Evolutionary conservation across 2,888 invertebrate genomes (phyloP).

Genomic region (Agrilus biguttatus): DNA sequence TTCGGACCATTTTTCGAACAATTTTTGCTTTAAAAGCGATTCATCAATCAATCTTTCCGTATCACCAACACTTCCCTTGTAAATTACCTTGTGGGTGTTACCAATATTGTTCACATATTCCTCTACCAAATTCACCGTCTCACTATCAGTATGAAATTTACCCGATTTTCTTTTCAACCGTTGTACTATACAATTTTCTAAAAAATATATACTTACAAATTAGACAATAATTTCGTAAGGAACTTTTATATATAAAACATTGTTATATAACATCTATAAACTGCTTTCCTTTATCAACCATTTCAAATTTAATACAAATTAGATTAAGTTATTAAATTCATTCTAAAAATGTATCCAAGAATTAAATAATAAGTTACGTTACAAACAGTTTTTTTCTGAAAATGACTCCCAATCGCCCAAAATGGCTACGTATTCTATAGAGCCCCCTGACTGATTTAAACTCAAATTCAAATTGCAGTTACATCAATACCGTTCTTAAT

Average conservation of each 20-base stretch:
- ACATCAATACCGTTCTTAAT: not conserved
- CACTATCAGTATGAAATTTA: slow-evolving; percentile 11
- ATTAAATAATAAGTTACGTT: too few relatives aligned
- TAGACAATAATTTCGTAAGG: too few relatives aligned
- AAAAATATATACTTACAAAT: slow-evolving; percentile 10
- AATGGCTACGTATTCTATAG: too few relatives aligned
- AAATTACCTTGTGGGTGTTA: slow-evolving; percentile 17
- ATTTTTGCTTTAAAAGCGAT: slow-evolving; percentile 11
- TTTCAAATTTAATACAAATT: too few relatives aligned
- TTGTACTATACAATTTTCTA: slow-evolving; percentile 21
- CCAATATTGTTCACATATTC: slow-evolving; percentile 19
- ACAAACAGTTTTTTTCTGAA: too few relatives aligned
- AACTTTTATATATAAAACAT: too few relatives aligned
- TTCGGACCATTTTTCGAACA: slow-evolving; percentile 20
- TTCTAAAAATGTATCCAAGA: too few relatives aligned
- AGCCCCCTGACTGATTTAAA: too few relatives aligned
- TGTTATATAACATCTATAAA: too few relatives aligned
- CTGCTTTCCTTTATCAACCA: too few relatives aligned
- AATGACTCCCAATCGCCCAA: too few relatives aligned
- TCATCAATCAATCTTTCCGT: slow-evolving; percentile 3
- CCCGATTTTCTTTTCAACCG: slow-evolving; percentile 26
- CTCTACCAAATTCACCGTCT: slow-evolving; percentile 14
- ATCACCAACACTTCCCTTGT: slow-evolving; percentile 2
- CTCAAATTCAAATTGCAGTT: not conserved
- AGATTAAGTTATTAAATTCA: too few relatives aligned